Evolutionary conservation across 37 sponge, comb jelly and placozoan species (phyloP).

Genomic region (Eunapius fragilis): DNA sequence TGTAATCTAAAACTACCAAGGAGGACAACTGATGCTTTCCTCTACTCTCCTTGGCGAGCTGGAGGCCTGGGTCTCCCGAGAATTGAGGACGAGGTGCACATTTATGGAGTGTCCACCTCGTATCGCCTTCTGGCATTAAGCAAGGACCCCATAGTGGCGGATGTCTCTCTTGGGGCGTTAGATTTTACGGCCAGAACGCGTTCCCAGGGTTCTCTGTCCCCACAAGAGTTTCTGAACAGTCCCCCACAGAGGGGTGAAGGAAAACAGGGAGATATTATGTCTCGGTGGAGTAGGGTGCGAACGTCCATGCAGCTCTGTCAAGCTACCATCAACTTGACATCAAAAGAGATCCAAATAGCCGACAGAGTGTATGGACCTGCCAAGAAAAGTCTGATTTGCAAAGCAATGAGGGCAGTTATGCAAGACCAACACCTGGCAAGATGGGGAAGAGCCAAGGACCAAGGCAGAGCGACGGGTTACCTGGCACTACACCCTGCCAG

Average conservation of each 20-base stretch:
- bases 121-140: not conserved
- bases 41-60: not conserved
- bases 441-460: not conserved
- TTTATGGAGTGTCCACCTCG: not conserved
- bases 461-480: not conserved
- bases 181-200: not conserved
- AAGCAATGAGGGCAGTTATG: too few relatives aligned
- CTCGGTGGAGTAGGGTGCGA: not conserved
- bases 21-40: not conserved
- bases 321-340: too few relatives aligned
- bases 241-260: not conserved
- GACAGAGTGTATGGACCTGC: too few relatives aligned
- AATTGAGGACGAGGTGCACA: constrained; percentile 4
- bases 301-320: not conserved
- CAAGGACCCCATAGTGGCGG: not conserved
- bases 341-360: too few relatives aligned
- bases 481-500: not conserved
- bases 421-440: too few relatives aligned
- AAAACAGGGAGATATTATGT: not conserved
- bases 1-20: too few relatives aligned
- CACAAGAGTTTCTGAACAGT: not conserved
- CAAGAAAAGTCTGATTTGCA: not conserved
- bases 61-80: constrained; percentile 8
- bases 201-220: not conserved
- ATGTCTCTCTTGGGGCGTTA: not conserved